Base-by-base conservation (phyloP, 2,113 vertebrate species). In the Bungarus multicinctus region DNA sequence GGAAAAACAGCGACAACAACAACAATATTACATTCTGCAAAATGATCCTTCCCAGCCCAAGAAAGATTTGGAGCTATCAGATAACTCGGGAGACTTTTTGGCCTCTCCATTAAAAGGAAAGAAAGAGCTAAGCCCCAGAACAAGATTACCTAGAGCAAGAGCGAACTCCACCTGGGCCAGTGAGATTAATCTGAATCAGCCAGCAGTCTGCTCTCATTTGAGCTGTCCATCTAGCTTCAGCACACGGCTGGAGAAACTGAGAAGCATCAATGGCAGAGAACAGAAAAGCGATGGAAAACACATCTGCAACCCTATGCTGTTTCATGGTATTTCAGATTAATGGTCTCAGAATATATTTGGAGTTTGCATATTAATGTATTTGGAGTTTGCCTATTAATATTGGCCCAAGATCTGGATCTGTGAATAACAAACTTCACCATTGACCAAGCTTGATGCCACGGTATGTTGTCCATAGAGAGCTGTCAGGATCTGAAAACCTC, bases 101-200 rank as follows among this genome's bases (percentile, higher is more conserved):
- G 30, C 54, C 47, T 91, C 69, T 50, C 27, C 34, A 25, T 88
- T 58, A 20, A 58, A 57, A 47, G 52, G 18, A 55, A 81, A 18
- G 64, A 53, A 55, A 81, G 50, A 22, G 50, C 34, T 88, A 81
- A 92, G 27, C 60, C 60, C 52, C 87, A 30, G 9, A 89, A 89
- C 60, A 60, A 89, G 52, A 85, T 89, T 85, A 85, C 90, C 87
- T 50, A 14, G 88, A 39, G 39, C 87, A 57, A 88, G 27, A 22
- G 23, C 11, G 39, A 89, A 64, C 30, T n/a, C 12, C 50, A 88
- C 52, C 30, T 34, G 22, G n/a, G 90, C 43, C 30, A 57, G 43
- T 45, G 81, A 54, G 53, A 93, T 89, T 93, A 47, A 89, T 91
- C 43, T 58, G 86, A 91, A 91, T 52, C 86, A 85, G 85, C 45